phyloP scores from a whole-genome alignment of 1,140 invertebrate genomes.

The Drosophila virilis region DNA sequence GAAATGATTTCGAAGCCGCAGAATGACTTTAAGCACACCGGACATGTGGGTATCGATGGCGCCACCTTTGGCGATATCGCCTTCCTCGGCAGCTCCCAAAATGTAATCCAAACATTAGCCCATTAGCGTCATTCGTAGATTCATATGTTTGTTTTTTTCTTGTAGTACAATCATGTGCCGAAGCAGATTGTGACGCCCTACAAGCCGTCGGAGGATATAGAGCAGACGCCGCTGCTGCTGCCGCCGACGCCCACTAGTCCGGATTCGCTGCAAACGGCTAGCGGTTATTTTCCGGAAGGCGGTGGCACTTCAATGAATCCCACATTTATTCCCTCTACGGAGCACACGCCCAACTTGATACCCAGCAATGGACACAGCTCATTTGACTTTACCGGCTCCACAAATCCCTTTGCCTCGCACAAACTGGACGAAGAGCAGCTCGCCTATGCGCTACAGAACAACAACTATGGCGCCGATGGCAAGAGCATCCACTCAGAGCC shows the following conservation, averaged over 20 bases:
- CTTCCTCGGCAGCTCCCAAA: conserved; percentile 87
- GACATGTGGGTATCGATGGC: conserved; percentile 98
- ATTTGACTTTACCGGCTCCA: conserved; percentile 75
- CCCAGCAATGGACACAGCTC: conserved; percentile 72
- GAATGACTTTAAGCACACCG: conserved; percentile 98
- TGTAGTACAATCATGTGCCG: conserved; percentile 90
- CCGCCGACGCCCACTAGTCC: conserved; percentile 85
- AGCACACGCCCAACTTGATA: conserved; percentile 79
- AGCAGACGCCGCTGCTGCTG: conserved; percentile 86
- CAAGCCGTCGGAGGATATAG: conserved; percentile 92
- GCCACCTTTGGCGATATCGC: conserved; percentile 98
- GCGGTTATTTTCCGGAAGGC: conserved; percentile 80
- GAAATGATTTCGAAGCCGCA: conserved; percentile 99
- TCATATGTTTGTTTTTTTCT: background rate
- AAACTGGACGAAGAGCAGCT: conserved; percentile 66
- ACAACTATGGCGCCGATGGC: conserved; percentile 70
- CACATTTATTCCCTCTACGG: conserved; percentile 80
- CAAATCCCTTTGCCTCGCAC: conserved; percentile 77
- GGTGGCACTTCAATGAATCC: conserved; percentile 74
- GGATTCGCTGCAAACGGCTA: conserved; percentile 85
- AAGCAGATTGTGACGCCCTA: conserved; percentile 94
- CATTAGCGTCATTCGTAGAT: background rate
- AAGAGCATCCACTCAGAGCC: conserved; percentile 60
- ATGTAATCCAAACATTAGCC: conserved; percentile 82
- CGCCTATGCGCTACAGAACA: conserved; percentile 74